Conservation (phyloP, 1,140 invertebrate genomes). For the Sycophaga agraensis region DNA sequence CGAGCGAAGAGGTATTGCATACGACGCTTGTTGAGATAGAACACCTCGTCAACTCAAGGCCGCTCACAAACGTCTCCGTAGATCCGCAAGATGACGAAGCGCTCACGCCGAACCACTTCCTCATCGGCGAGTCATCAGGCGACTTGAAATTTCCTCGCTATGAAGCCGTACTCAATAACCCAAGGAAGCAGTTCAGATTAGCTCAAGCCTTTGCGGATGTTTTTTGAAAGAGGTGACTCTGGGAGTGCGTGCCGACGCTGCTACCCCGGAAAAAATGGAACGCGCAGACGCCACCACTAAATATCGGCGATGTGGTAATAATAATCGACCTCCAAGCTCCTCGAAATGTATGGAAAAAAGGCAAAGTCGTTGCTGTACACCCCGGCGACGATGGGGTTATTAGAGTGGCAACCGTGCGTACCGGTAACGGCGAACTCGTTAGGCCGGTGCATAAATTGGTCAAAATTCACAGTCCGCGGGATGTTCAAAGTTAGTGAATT, state of each 20-base stretch:
- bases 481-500: neutral
- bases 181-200: constrained; percentile 5
- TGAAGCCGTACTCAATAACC: neutral
- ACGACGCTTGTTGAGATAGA: neutral
- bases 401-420: neutral
- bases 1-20: neutral
- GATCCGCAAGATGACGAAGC: constrained; percentile 25
- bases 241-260: neutral
- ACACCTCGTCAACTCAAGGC: neutral
- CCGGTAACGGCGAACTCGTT: neutral
- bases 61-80: constrained; percentile 20
- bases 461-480: too few species aligned
- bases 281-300: neutral
- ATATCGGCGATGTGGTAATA: neutral
- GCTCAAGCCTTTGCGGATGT: constrained; percentile 16
- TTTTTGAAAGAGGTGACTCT: neutral
- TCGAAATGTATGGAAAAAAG: neutral
- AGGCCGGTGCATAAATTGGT: neutral
- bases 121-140: constrained; percentile 31
- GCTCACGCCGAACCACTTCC: constrained; percentile 40
- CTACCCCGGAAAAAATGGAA: neutral
- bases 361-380: neutral
- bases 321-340: neutral
- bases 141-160: neutral
- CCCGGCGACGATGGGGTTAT: neutral